Base-by-base conservation (phyloP, 2,797 vertebrate species). In the Thunnus albacares region DNA sequence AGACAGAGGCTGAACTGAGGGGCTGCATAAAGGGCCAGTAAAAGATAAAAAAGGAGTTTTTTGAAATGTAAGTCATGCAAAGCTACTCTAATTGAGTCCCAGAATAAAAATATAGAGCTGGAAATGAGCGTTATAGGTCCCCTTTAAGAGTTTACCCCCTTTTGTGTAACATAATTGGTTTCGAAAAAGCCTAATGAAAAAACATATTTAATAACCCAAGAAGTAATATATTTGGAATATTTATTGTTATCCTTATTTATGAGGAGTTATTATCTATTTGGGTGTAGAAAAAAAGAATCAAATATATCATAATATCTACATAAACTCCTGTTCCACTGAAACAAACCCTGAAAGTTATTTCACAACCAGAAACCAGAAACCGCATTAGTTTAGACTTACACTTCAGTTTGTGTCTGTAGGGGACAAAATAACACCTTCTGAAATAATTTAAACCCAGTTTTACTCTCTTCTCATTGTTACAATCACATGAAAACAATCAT, bases 201-300 rank as follows among this genome's bases (percentile, higher is more conserved):
- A 68, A 90, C 85, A 10, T 92, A 90, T 90, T 90, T 92, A 91
- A 91, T 75, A 70, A 77, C 64, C 67, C 70, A 77, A 76, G 65
- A 86, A 80, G 22, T 94, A 93, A 94, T 95, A 94, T 94, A 94
- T 94, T 90, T 90, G 86, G 77, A 84, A 58, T 94, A 94, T 94
- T 94, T 95, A 94, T 94, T 91, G 68, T 71, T n/a, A 28, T 59
- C 69, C 79, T 90, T 83, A 79, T 87, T 90, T 90, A 80, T 80
- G 41, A 87, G 67, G 77, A 73, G 67, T 52, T 59, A 87, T 79
- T 64, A 49, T 74, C 61, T 61, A 80, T 86, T 89, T 79, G 83
- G 77, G 76, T 45, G 55, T 22, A 72, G 53, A 80, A 60, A 58
- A 62, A 72, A 24, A 1, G 77, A 38, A 75, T 55, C 43, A 28